Conservation (phyloP, 2,797 vertebrate genomes). For the Petrocephalus schoutedeni region DNA sequence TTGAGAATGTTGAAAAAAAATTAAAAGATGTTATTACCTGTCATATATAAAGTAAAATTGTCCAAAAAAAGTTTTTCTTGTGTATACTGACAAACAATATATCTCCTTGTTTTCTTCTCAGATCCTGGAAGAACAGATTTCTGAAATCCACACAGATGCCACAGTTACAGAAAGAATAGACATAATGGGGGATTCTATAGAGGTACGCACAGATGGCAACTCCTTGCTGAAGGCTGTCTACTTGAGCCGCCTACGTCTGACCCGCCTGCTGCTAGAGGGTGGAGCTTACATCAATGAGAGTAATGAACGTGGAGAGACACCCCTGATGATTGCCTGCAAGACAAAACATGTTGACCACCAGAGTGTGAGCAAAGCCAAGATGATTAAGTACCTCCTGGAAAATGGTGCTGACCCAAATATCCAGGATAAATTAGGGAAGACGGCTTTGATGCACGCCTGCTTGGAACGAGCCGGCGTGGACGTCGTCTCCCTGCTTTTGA, state of each 20-base stretch:
- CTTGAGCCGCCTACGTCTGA: constrained; percentile 79
- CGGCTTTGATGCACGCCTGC: constrained; percentile 87
- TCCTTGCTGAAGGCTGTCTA: constrained; percentile 83
- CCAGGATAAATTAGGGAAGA: constrained; percentile 84
- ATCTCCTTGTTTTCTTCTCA: constrained; percentile 45
- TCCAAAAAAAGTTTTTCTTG: background rate
- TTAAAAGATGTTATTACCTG: background rate
- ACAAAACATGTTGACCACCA: constrained; percentile 73
- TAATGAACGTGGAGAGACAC: constrained; percentile 79
- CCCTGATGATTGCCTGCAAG: constrained; percentile 83
- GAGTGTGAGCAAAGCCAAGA: constrained; percentile 76
- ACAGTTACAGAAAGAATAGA: background rate
- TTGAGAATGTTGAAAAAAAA: background rate
- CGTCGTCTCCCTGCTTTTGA: constrained; percentile 66
- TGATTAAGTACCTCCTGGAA: constrained; percentile 85
- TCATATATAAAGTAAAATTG: background rate
- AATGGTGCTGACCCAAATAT: constrained; percentile 87
- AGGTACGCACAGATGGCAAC: constrained; percentile 67
- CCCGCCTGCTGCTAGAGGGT: constrained; percentile 80
- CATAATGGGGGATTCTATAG: constrained; percentile 49
- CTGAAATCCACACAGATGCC: background rate
- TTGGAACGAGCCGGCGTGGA: constrained; percentile 68
- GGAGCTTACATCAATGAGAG: constrained; percentile 90
- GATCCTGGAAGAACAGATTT: constrained; percentile 48
- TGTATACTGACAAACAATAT: background rate